A percentile compares a stretch with the other conserved stretches of the same genome.
These are phyloP conservation scores for Phaethon lepturus DNA, from an alignment of 2,113 vertebrate species.

Conservation along the genomic window DNA sequence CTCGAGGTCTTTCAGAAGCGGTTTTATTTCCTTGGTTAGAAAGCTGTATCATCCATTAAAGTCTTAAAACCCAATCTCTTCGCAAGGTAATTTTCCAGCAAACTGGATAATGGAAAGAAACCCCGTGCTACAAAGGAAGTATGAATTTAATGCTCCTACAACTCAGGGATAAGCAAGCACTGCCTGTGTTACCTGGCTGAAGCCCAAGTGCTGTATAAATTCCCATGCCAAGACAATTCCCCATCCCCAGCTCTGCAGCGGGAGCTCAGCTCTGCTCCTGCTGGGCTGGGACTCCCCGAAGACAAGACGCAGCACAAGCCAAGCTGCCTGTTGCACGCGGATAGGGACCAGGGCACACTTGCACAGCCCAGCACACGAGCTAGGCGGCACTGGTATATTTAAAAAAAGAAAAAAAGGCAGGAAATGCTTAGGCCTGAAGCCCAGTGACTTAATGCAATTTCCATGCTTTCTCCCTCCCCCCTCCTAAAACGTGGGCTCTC, in stretches of 20 bases:
- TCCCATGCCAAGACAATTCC: conserved; percentile 5
- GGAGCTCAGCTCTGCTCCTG: not conserved
- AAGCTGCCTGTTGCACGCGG: not conserved
- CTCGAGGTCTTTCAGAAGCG: not conserved
- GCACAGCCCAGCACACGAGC: not conserved
- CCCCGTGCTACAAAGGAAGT: not conserved
- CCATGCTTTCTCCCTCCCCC: conserved; percentile 39
- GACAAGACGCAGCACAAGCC: not conserved
- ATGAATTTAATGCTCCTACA: conserved; percentile 34
- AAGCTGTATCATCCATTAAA: conserved; percentile 8
- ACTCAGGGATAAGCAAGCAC: conserved; percentile 1
- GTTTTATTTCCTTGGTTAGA: not conserved
- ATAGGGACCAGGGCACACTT: not conserved
- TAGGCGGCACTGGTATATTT: not conserved
- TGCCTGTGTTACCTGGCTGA: not conserved
- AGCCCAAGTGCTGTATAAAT: not conserved
- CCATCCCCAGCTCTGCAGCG: not conserved
- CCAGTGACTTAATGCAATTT: conserved; percentile 66
- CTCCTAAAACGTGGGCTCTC: not conserved
- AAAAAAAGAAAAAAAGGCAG: not conserved
- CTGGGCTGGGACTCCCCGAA: not conserved
- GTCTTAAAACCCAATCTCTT: not conserved
- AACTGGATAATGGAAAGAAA: conserved; percentile 49
- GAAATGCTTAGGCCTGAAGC: conserved; percentile 58
- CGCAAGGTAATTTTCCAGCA: conserved; percentile 12